Evolutionary conservation across 2,888 invertebrate genomes (phyloP).

Genomic region (Drosophila formosana): DNA sequence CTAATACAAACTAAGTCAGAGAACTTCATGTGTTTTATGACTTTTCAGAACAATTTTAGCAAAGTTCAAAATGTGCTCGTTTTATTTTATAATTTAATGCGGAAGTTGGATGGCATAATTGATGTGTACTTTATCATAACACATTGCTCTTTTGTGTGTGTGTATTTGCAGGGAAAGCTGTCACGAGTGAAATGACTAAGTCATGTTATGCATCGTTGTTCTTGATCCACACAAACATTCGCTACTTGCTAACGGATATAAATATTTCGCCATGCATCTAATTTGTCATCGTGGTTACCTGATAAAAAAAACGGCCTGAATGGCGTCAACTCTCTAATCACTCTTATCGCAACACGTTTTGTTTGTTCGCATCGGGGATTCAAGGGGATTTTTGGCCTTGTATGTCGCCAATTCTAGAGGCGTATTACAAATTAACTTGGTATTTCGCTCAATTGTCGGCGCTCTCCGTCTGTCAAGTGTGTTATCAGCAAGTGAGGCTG

Average conservation of each 20-base stretch:
- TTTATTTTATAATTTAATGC: constrained; percentile 5
- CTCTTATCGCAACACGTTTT: constrained; percentile 41
- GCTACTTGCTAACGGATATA: constrained; percentile 20
- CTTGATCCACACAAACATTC: constrained; percentile 1
- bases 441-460: constrained; percentile 31
- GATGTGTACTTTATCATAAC: not conserved
- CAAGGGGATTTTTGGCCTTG: constrained; percentile 19
- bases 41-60: not conserved
- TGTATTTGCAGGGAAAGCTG: not conserved
- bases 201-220: not conserved
- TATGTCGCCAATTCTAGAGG: constrained; percentile 32
- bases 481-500: constrained; percentile 50
- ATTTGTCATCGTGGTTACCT: constrained; percentile 2
- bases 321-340: constrained; percentile 6
- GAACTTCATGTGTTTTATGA: not conserved
- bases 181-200: not conserved
- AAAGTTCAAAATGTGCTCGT: not conserved
- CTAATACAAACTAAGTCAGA: not conserved
- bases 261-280: constrained; percentile 41
- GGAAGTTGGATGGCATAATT: constrained; percentile 7
- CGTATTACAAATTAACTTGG: constrained; percentile 27
- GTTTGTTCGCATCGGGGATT: constrained; percentile 15
- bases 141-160: not conserved
- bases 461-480: constrained; percentile 17
- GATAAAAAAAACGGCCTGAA: constrained; percentile 35